Percentiles rank a stretch among this genome's conserved stretches.
phyloP scores from a whole-genome alignment of 2,888 invertebrate species.

The Pseudococcus viburni region DNA sequence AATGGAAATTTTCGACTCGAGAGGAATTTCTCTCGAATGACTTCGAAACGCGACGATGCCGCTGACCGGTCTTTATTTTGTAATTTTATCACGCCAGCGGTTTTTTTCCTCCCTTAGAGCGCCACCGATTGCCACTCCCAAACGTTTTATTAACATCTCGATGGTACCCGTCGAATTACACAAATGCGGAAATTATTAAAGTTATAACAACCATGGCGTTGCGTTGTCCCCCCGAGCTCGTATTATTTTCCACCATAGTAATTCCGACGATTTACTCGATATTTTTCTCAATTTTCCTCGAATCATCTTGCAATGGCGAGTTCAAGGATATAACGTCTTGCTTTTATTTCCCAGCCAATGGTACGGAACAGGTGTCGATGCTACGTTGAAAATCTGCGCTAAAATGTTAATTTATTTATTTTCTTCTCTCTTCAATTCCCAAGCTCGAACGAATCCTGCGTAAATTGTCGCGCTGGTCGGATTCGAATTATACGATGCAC shows the following conservation, averaged over 20 bases:
- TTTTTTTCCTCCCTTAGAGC: neutral
- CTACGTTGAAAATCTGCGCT: neutral
- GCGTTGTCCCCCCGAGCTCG: neutral
- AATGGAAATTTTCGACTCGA: conserved; percentile 2
- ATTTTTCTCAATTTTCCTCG: neutral
- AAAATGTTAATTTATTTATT: conserved; percentile 23
- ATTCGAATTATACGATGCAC: neutral
- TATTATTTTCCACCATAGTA: neutral
- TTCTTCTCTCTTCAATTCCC: neutral
- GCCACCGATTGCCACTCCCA: neutral
- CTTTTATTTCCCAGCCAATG: neutral
- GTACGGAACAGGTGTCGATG: conserved; percentile 22
- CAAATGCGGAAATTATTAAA: neutral
- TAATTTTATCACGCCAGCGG: neutral
- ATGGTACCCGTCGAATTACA: neutral
- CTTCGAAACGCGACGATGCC: neutral
- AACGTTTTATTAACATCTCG: neutral
- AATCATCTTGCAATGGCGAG: neutral
- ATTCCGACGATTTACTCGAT: neutral
- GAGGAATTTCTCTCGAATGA: conserved; percentile 15
- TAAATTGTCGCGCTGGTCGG: neutral
- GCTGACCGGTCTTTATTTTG: neutral
- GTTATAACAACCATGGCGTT: neutral
- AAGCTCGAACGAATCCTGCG: neutral
- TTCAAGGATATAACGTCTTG: neutral